phyloP scores from a whole-genome alignment of 2,797 vertebrate genomes.

The Pangasius krempfi region DNA sequence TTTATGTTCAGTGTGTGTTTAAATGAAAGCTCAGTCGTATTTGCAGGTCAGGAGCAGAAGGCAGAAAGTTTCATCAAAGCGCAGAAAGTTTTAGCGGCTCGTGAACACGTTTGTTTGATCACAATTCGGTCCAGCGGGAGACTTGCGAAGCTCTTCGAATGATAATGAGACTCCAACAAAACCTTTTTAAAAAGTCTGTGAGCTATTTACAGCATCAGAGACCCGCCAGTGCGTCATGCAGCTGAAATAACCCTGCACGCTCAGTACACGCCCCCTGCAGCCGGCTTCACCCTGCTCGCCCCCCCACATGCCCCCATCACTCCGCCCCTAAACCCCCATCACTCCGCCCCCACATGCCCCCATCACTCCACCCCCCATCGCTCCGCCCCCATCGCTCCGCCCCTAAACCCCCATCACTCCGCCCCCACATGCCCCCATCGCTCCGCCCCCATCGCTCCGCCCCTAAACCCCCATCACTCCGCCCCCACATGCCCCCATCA shows the following conservation, averaged over 20 bases:
- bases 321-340: too few relatives aligned
- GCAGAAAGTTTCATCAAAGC: neutral
- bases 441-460: too few relatives aligned
- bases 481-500: too few relatives aligned
- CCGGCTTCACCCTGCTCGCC: neutral
- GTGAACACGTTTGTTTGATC: neutral
- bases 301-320: too few relatives aligned
- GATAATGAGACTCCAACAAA: neutral
- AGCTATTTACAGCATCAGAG: neutral
- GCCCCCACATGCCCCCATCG: neutral
- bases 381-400: too few relatives aligned
- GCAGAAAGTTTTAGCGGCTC: neutral
- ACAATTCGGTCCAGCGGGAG: slow-evolving; percentile 5
- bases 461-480: too few relatives aligned
- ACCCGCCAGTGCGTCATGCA: neutral
- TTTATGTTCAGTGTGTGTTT: neutral
- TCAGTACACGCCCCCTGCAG: neutral
- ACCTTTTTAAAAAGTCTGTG: neutral
- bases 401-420: neutral
- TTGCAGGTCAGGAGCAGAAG: neutral
- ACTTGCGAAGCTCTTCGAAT: slow-evolving; percentile 13
- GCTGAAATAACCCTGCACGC: slow-evolving; percentile 6
- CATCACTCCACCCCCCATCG: too few relatives aligned
- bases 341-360: too few relatives aligned
- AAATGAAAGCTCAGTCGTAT: neutral